Conservation (phyloP, 2,888 invertebrate genomes). For the Conistra vaccinii region DNA sequence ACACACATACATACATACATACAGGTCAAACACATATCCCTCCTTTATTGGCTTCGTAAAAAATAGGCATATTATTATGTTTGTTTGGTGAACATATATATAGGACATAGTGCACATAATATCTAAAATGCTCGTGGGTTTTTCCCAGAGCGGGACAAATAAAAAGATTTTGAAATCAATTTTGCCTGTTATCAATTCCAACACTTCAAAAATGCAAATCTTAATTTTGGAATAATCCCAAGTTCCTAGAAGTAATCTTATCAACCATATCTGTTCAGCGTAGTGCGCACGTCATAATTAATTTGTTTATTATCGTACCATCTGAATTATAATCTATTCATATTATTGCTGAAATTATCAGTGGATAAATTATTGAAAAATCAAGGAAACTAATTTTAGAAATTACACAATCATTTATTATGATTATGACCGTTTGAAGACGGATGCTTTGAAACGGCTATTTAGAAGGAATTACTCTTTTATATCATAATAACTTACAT, state of each 20-base stretch:
- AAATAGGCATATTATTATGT: background rate
- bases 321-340: conserved; percentile 30
- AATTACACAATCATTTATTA: conserved; percentile 18
- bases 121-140: background rate
- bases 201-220: background rate
- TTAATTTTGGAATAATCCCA: conserved; percentile 28
- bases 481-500: background rate
- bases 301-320: conserved; percentile 40
- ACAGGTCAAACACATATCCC: no score
- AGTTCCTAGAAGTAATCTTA: conserved; percentile 47
- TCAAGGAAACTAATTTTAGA: conserved; percentile 25
- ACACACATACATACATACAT: no score
- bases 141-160: conserved; percentile 1
- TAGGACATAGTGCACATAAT: no score
- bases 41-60: no score
- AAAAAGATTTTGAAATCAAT: conserved; percentile 6
- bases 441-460: background rate
- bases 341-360: conserved; percentile 24
- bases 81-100: background rate
- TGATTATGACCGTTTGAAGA: background rate
- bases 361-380: background rate
- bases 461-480: background rate
- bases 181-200: conserved; percentile 7
- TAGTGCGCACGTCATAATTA: conserved; percentile 32
- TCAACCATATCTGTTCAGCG: conserved; percentile 29